Percentiles rank a stretch among this genome's conserved stretches.
These are phyloP conservation scores for Salarias fasciatus DNA, from an alignment of 2,797 vertebrate genomes.

Conservation along the genomic window DNA sequence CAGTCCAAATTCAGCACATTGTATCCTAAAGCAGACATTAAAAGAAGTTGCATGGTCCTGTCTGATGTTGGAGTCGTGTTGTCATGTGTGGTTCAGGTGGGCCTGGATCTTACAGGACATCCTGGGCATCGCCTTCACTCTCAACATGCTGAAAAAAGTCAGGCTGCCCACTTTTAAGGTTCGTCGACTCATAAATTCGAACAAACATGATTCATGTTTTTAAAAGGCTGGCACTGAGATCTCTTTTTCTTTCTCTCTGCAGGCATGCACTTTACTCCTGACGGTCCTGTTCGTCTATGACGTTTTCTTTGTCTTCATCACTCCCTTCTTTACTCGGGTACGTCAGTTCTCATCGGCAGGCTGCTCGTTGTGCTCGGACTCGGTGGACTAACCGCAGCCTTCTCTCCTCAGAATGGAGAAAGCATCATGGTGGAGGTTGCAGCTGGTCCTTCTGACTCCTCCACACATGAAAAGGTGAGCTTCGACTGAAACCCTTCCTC, in stretches of 20 bases:
- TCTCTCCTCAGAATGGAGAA: slow-evolving; percentile 86
- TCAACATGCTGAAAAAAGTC: slow-evolving; percentile 97
- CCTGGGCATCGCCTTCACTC: slow-evolving; percentile 95
- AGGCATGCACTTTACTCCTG: slow-evolving; percentile 95
- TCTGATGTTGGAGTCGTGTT: no score
- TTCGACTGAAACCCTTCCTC: background rate
- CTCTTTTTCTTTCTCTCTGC: slow-evolving; percentile 11
- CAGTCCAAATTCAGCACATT: no score
- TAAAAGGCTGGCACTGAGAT: no score
- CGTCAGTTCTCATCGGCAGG: background rate
- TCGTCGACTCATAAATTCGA: background rate
- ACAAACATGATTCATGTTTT: no score
- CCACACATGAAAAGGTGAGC: slow-evolving; percentile 92
- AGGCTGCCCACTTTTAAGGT: slow-evolving; percentile 96
- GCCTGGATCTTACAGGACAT: slow-evolving; percentile 95
- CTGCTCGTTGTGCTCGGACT: no score
- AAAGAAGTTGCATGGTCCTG: no score
- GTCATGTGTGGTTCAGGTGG: slow-evolving; percentile 84
- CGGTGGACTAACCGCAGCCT: background rate
- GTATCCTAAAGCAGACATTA: no score
- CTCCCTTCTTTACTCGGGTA: slow-evolving; percentile 94
- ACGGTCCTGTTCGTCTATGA: slow-evolving; percentile 94
- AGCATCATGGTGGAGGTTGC: slow-evolving; percentile 99
- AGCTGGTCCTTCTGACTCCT: slow-evolving; percentile 91
- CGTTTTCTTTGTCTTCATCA: slow-evolving; percentile 97